Evolutionary conservation across 2,888 invertebrate genomes (phyloP).

Genomic region (Phorcus lineatus): DNA sequence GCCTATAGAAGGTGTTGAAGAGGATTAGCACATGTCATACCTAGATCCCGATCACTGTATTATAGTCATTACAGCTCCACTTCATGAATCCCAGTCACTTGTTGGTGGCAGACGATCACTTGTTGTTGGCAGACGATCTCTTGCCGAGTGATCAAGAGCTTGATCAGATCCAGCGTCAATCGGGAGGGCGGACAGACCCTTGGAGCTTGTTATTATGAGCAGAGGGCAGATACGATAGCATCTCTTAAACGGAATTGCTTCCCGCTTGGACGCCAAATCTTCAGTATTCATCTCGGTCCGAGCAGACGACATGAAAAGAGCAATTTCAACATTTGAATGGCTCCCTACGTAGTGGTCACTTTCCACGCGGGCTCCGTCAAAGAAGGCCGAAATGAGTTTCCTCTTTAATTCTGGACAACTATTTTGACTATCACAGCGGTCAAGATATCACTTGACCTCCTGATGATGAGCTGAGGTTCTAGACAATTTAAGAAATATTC

Average conservation of each 20-base stretch:
- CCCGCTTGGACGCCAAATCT: not conserved
- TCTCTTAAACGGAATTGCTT: not conserved
- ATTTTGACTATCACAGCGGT: too few species aligned
- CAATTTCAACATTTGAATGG: not conserved
- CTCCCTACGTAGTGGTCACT: not conserved
- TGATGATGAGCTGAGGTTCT: too few species aligned
- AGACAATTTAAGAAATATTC: too few species aligned
- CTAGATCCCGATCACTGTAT: not conserved
- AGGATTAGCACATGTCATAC: not conserved
- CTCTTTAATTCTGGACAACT: not conserved
- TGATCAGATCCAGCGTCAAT: not conserved
- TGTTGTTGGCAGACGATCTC: too few species aligned
- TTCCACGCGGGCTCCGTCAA: not conserved
- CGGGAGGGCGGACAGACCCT: not conserved
- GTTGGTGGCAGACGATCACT: too few species aligned
- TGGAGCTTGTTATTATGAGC: not conserved
- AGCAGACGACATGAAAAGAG: not conserved
- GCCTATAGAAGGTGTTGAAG: not conserved
- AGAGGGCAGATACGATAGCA: not conserved
- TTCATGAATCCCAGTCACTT: not conserved
- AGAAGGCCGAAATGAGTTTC: not conserved
- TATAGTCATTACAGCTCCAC: not conserved
- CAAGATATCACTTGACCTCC: too few species aligned
- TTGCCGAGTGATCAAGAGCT: not conserved
- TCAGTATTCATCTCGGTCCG: not conserved